Percentiles rank a stretch among this genome's conserved stretches.
These are phyloP conservation scores for Halocynthia roretzi DNA, from an alignment of 23 tunicate species.

Conservation along the genomic window DNA sequence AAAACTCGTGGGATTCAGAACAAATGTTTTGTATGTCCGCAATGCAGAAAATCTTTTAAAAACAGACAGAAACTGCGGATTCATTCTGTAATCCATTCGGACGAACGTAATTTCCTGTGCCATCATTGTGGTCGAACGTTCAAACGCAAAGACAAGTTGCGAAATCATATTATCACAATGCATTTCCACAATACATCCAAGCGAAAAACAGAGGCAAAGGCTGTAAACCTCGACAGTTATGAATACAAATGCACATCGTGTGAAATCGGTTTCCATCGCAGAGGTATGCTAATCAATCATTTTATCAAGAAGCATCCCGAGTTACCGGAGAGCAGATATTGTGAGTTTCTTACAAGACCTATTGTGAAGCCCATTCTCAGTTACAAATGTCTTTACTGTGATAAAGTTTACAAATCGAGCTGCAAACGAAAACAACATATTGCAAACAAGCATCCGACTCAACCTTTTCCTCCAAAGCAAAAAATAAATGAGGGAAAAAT, in stretches of 20 bases:
- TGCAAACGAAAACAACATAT: conserved; percentile 53
- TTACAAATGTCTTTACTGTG: conserved; percentile 62
- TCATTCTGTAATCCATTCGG: conserved; percentile 47
- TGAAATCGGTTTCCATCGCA: conserved; percentile 45
- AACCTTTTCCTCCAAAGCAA: conserved; percentile 30
- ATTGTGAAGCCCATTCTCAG: conserved; percentile 26
- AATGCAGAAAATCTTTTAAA: conserved; percentile 19
- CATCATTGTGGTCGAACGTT: conserved; percentile 65
- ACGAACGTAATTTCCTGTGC: conserved; percentile 41
- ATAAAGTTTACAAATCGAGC: conserved; percentile 55
- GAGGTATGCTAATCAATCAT: conserved; percentile 84
- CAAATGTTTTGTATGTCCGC: neutral
- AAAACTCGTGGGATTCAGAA: neutral
- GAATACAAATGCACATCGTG: conserved; percentile 52
- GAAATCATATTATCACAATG: conserved; percentile 41
- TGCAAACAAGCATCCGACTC: conserved; percentile 56
- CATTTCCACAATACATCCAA: conserved; percentile 4
- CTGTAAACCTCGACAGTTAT: conserved; percentile 13
- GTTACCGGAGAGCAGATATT: conserved; percentile 11
- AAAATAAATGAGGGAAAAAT: neutral
- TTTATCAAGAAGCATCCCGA: conserved; percentile 63
- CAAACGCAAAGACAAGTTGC: conserved; percentile 70
- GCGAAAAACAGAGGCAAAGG: neutral
- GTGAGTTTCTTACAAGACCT: conserved; percentile 32
- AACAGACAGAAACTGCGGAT: conserved; percentile 24